Evolutionary conservation across 2,113 vertebrate species (phyloP).

Genomic region (Aleadryas rufinucha): DNA sequence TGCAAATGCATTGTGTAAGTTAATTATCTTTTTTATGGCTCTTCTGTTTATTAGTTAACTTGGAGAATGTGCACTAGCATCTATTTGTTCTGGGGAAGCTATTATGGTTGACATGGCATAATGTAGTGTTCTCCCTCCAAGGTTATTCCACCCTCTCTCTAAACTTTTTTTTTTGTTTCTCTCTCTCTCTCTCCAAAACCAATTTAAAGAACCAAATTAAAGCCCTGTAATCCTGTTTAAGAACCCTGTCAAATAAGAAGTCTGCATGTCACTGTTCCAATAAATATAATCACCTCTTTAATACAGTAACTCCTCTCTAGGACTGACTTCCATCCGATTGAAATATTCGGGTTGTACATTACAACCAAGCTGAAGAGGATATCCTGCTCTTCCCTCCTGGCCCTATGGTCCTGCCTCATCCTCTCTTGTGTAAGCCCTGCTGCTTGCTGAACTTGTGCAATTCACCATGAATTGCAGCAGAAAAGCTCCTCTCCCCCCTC

Average conservation of each 20-base stretch:
- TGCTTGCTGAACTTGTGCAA: background rate
- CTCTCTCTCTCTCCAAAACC: background rate
- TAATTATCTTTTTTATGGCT: background rate
- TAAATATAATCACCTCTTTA: background rate
- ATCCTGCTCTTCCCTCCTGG: background rate
- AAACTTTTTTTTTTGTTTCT: background rate
- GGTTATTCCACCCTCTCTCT: background rate
- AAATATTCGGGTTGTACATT: background rate
- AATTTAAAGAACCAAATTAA: background rate
- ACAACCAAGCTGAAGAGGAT: background rate
- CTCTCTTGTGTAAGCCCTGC: background rate
- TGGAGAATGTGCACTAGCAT: conserved; percentile 33
- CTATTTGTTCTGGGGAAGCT: background rate
- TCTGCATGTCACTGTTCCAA: background rate
- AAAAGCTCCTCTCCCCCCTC: background rate
- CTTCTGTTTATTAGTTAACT: conserved; percentile 60
- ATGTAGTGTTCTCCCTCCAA: background rate
- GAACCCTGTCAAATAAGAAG: background rate
- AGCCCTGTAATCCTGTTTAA: conserved; percentile 9
- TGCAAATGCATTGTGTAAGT: background rate
- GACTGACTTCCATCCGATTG: background rate
- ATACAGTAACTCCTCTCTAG: background rate
- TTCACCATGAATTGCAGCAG: background rate
- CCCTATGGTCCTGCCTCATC: background rate
- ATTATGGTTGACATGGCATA: background rate